Evolutionary conservation across 2,113 vertebrate species (phyloP), one percentile per base, ranked within the genome.

Genomic region (Macquaria ambigua): DNA sequence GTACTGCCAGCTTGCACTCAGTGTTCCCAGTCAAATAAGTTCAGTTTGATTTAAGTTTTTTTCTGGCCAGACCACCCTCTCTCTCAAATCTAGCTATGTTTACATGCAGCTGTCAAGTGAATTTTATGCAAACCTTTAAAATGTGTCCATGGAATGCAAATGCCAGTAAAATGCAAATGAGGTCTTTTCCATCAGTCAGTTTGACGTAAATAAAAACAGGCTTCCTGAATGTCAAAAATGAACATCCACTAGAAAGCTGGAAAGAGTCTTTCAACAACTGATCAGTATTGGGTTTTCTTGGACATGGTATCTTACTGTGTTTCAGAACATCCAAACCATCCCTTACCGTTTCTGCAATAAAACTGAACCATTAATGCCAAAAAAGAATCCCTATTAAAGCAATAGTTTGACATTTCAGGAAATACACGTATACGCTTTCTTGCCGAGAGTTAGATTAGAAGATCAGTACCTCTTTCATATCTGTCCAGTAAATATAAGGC

Each of bases 81-180:
- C 55, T 74, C 41, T 52, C 34, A 48, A 37, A 71, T 69, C 11
- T 43, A 25, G 53, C 63, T 68, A 41, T 86, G 25, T 56, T 67
- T 78, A 61, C 62, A 74, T 74, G 62, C 46, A 68, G 34, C 74
- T 78, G 68, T 77, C 74, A 55, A 82, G 23, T 62, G 21, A 62
- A 74, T 82, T 82, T 68, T 53, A 82, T 62, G 70, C 56, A 50
- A 82, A 82, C 69, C 37, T 80, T 61, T n/a, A n/a, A 79, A 61
- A 61, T 67, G 1, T 10, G 34, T 34, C 34, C 34, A 34, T 34
- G 34, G 34, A 34, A 34, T 63, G 34, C 16, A 23, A 63, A 16
- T 25, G 55, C 4, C 3, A 37, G 23, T 55, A 18, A 77, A 56
- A 71, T 72, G 66, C 20, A 81, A 77, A 72, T 66, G 1, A n/a